Percentiles rank a stretch among this genome's conserved stretches.
Conservation (phyloP, 2,113 vertebrate species). For the Gobius niger region DNA sequence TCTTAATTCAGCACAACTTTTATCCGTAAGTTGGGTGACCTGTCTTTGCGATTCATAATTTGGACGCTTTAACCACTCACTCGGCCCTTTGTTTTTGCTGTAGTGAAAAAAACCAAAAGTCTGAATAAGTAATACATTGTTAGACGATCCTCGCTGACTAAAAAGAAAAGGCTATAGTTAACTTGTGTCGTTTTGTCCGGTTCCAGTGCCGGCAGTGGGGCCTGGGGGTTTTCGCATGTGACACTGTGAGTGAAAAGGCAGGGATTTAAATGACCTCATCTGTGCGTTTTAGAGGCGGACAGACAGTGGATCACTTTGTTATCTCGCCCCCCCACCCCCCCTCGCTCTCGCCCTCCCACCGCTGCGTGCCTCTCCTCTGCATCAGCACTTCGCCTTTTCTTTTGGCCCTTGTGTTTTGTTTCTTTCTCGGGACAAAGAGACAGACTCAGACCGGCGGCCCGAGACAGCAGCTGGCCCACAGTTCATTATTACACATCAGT, state of each 20-base stretch:
- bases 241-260: conserved; percentile 22
- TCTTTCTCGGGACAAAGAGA: conserved; percentile 37
- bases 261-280: conserved; percentile 52
- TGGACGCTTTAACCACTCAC: no score
- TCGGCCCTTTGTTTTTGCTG: no score
- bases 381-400: conserved; percentile 41
- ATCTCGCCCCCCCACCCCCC: not conserved
- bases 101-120: no score
- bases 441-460: conserved; percentile 17
- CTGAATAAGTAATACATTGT: not conserved
- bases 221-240: conserved; percentile 27
- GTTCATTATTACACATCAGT: conserved; percentile 32
- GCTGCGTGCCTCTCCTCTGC: conserved; percentile 40
- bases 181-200: no score
- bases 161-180: no score
- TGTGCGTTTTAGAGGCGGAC: conserved; percentile 17
- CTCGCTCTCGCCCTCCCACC: not conserved
- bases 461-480: conserved; percentile 50
- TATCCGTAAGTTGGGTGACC: no score
- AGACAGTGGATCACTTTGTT: conserved; percentile 62
- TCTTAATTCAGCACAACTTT: no score
- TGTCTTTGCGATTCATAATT: no score
- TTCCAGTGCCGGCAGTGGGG: not conserved
- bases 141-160: not conserved
- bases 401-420: conserved; percentile 14